Evolutionary conservation across 2,113 vertebrate genomes (phyloP), one percentile per base, ranked within the genome.

Genomic region (Cygnus buccinator): DNA sequence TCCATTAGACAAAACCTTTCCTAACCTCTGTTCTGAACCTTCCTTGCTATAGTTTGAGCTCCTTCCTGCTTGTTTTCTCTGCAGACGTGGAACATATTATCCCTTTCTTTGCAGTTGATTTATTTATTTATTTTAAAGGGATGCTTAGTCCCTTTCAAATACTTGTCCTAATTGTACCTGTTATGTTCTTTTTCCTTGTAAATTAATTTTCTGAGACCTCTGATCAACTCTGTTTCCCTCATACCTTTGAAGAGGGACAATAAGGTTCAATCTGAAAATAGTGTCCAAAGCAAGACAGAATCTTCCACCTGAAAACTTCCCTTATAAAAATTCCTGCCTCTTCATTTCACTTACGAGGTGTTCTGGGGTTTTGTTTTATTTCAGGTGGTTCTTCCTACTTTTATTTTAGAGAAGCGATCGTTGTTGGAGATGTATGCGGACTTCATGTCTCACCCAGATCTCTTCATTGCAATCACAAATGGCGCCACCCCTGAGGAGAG

Each of bases 391-490:
- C 99, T 99, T 52, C 99, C 99, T 90, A 99, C 99, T 10, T 99
- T 99, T 95, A 99, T 99, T 91, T 97, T 99, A 46, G 99, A 99
- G 98, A 99, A 99, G 96, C 99, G 99, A 10, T 99, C 99, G 1
- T 84, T 99, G 96, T 93, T 99, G 97, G 99, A 99, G 97, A 99
- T 99, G 99, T 99, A 99, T 14, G 99, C 99, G 0, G 99, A 99
- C 97, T 99, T 99, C 97, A 99, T 99, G 99, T 99, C 99, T 19
- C 99, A 99, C 90, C 99, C 99, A 2, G 99, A 99, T 66, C 98
- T 99, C 61, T 99, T 99, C 83, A 81, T 99, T 77, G 96, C 99
- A 63, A 98, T 99, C 97, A 97, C 99, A 0, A 98, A 98, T 5
- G 99, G 99, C 97, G 10, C 92, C 74, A 98, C 93, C 75, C 97